Evolutionary conservation across 1,140 invertebrate species (phyloP), one percentile per base, ranked within the genome.

Genomic region (Lasioglossum albipes): DNA sequence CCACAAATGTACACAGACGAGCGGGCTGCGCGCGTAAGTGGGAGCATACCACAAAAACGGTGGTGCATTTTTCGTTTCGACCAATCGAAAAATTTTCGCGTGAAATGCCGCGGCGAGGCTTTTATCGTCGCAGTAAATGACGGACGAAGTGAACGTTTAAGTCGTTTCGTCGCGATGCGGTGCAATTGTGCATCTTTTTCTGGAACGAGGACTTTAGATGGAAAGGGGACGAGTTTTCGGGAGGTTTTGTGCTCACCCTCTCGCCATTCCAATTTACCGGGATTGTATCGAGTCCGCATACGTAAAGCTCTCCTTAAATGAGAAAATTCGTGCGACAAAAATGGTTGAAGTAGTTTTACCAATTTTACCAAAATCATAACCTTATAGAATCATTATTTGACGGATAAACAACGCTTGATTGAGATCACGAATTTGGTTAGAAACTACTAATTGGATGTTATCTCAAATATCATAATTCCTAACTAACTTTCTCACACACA

Each of bases 141-240:
- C 68, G 75, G 31, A 12, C 75, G 31, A 42, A 71, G 42, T n/a
- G 75, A 72, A 52, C 68, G 59, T 71, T 78, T 64, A 64, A 78
- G 68, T 78, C 57, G 68, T 78, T 72, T 72, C 42, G 16, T 20
- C 22, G 18, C 10, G 57, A 62, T 20, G 67, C 75, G 45, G 45
- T 62, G 41, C 20, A 77, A 41, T 41, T 27, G 41, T n/a, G 16
- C 31, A 16, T 72, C 45, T 52, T 49, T 20, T 2, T 45, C 7
- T 42, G 22, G 45, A 49, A 49, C 45, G 45, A 3, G 4, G 3
- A 16, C 16, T 20, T 52, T 9, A 42, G 10, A 42, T 18, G 10
- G 12, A 22, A 59, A 18, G 73, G 41, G 31, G 27, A 6, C 13
- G 1, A 22, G 5, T 69, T 69, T 18, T 7, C 18, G 0, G 16